Base-by-base conservation (phyloP, 2,797 vertebrate genomes). In the Myotis daubentonii region DNA sequence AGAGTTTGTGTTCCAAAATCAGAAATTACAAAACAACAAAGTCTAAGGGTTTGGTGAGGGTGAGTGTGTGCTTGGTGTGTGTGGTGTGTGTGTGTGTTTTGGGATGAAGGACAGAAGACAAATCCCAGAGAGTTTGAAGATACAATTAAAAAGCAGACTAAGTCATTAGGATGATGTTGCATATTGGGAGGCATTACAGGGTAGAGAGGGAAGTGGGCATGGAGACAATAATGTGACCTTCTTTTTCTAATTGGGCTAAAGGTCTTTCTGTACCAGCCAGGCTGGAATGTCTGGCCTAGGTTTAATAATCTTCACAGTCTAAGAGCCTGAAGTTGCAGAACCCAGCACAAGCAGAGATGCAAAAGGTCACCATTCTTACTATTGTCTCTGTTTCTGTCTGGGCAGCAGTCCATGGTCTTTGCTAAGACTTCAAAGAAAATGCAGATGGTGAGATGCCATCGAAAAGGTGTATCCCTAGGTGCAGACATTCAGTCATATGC, bases 21-120 rank as follows among this genome's bases (percentile, higher is more conserved):
- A 33, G 51, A 74, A 91, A 89, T 80, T 89, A 47, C 13, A 13
- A 95, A 94, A 72, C 49, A 60, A 71, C 10, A 38, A 87, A 91
- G n/a, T 68, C 4, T 62, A 70, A 75, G 15, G 3, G 16, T 0
- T 55, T 82, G 51, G 20, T 28, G 25, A 80, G 38, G 5, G 38
- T 49, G 2, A 38, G 12, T 5, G 16, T 8, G 22, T 16, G 19
- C n/a, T n/a, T n/a, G n/a, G 38, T 47, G 28, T 47, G 70, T 44
- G 33, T 47, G 38, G 13, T 44, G 87, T 66, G 15, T 83, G 41
- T 74, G 44, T 53, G 51, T 20, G 51, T 8, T 33, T 38, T 28
- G 30, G 3, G n/a, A 68, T 53, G 22, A 51, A 70, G 33, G 7
- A 49, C 13, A 41, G 4, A 80, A 3, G 22, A 87, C 30, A 87